Percentiles rank a stretch among this genome's conserved stretches.
These are phyloP conservation scores for Dipodomys stephensi DNA, from an alignment of 2,113 vertebrate genomes.

Conservation along the genomic window DNA sequence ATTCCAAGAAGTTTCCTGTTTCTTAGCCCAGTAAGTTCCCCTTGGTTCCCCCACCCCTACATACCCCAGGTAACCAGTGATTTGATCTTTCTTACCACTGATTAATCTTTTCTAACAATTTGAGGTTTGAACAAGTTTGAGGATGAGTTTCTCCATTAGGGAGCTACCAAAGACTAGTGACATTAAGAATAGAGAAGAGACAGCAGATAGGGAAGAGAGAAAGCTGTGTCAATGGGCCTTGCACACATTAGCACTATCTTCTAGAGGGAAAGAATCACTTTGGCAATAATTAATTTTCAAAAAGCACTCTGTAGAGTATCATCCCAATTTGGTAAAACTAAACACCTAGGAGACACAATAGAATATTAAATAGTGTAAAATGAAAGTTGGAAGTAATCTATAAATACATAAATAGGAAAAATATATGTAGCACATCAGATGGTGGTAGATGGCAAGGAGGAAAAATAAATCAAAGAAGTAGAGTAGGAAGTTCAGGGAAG, in stretches of 20 bases:
- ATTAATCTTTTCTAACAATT: constrained; percentile 39
- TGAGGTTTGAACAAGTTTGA: constrained; percentile 44
- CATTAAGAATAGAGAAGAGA: constrained; percentile 19
- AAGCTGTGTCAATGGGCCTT: background rate
- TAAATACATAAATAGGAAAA: constrained; percentile 48
- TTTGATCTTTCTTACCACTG: constrained; percentile 26
- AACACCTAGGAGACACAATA: no score
- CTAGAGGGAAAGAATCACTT: background rate
- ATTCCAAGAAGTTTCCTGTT: background rate
- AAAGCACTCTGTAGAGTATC: no score
- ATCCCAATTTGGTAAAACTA: no score
- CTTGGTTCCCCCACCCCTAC: no score
- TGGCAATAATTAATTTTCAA: no score
- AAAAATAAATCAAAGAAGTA: constrained; percentile 54
- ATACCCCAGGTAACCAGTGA: background rate
- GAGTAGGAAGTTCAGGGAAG: constrained; percentile 29
- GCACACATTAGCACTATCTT: background rate
- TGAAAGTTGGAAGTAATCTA: constrained; percentile 1
- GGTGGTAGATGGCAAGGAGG: constrained; percentile 4
- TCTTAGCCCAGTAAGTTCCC: background rate
- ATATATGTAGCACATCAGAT: background rate
- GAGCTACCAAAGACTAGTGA: constrained; percentile 14
- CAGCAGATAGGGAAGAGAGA: constrained; percentile 7
- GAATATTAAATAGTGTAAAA: no score
- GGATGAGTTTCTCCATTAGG: constrained; percentile 18